phyloP scores from a whole-genome alignment of 2,113 vertebrate species.

The Dolichallabes microphthalmus region DNA sequence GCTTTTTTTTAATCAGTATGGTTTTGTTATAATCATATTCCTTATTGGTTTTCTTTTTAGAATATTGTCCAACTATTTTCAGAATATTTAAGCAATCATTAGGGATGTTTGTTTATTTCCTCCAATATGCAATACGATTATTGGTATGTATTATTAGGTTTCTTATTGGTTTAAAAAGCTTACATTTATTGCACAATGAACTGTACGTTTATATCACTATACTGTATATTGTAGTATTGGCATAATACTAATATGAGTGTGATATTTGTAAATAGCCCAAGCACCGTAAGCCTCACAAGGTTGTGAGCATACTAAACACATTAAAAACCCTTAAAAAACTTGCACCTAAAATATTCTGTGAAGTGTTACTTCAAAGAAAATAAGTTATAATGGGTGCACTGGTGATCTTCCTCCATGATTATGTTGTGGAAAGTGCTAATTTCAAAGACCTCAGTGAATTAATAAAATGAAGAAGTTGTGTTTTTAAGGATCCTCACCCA shows the following conservation, averaged over 20 bases:
- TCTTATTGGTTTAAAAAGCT: too few species aligned
- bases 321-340: background rate
- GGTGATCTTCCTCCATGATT: background rate
- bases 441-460: slow-evolving; percentile 22
- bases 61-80: background rate
- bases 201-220: background rate
- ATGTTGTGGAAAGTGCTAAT: slow-evolving; percentile 9
- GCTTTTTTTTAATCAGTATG: background rate
- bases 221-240: background rate
- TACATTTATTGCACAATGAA: too few species aligned
- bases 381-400: background rate
- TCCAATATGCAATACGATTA: background rate
- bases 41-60: background rate
- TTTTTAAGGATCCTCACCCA: slow-evolving; percentile 12
- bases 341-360: background rate
- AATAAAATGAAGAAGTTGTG: slow-evolving; percentile 28
- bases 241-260: background rate
- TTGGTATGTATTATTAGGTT: background rate
- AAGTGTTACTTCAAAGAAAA: slow-evolving; percentile 21
- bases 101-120: background rate
- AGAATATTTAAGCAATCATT: background rate
- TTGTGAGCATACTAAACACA: background rate
- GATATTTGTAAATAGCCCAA: background rate
- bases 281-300: background rate
- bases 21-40: background rate